Evolutionary conservation across 2,888 invertebrate species (phyloP).

Genomic region (Anaspis maculata): DNA sequence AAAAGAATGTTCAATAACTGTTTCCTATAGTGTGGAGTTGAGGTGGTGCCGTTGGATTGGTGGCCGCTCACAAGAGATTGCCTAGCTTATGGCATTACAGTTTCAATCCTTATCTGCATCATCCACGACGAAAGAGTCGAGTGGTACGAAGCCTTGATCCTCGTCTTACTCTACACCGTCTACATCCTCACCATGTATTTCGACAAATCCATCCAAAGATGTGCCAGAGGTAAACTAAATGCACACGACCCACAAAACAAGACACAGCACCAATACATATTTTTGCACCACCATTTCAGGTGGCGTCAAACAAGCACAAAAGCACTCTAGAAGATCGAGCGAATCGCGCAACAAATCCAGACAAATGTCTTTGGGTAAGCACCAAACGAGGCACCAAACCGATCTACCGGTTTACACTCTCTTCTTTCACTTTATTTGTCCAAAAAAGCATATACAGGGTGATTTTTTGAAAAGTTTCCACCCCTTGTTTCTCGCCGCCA

Average conservation of each 20-base stretch:
- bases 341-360: too few species aligned
- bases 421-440: too few species aligned
- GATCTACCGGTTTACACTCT: too few species aligned
- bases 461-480: too few species aligned
- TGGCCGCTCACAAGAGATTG: constrained; percentile 74
- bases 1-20: neutral
- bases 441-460: neutral
- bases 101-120: constrained; percentile 62
- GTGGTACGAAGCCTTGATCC: constrained; percentile 71
- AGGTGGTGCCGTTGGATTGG: constrained; percentile 66
- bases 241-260: too few species aligned
- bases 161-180: constrained; percentile 62
- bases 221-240: constrained; percentile 54
- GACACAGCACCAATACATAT: neutral
- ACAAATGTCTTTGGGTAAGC: constrained; percentile 1
- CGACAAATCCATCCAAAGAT: constrained; percentile 76
- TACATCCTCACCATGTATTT: constrained; percentile 61
- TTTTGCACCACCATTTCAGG: constrained; percentile 31
- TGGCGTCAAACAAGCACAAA: constrained; percentile 40
- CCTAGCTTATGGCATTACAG: constrained; percentile 65
- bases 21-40: constrained; percentile 37
- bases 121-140: constrained; percentile 67
- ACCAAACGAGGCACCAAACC: too few species aligned
- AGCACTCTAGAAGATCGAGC: constrained; percentile 17
- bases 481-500: too few species aligned